A percentile compares a stretch with the other conserved stretches of the same genome.
Conservation (phyloP, 2,888 invertebrate species). For the Luffia ferchaultella region DNA sequence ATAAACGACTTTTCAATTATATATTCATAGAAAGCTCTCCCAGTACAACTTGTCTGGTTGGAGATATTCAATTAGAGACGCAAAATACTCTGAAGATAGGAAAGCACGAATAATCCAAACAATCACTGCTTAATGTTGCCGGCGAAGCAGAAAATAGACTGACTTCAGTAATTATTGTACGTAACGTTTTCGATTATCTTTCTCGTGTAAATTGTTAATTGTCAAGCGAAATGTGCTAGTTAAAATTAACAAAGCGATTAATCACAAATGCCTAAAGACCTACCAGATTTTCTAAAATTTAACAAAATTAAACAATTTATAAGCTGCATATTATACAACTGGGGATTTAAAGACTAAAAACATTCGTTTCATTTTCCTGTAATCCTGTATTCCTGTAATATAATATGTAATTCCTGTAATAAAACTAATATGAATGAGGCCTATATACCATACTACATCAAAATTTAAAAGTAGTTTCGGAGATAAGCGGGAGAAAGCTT, state of each 20-base stretch:
- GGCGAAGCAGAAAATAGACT: neutral
- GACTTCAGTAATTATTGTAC: neutral
- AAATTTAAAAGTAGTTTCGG: too few relatives aligned
- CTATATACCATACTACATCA: too few relatives aligned
- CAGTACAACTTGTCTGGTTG: constrained; percentile 18
- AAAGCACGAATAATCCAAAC: neutral
- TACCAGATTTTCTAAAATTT: neutral
- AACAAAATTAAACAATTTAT: too few relatives aligned
- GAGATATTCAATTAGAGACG: constrained; percentile 31
- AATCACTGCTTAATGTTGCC: neutral
- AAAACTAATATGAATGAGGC: too few relatives aligned
- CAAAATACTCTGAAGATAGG: constrained; percentile 16
- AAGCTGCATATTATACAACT: too few relatives aligned
- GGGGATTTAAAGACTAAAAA: too few relatives aligned
- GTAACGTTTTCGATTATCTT: neutral
- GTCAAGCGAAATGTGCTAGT: neutral
- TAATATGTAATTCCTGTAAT: too few relatives aligned
- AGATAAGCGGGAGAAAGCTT: too few relatives aligned
- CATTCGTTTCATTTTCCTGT: too few relatives aligned
- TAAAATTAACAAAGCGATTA: neutral
- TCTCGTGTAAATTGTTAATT: neutral
- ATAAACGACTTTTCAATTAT: constrained; percentile 28
- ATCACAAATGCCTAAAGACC: neutral
- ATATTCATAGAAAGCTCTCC: constrained; percentile 18
- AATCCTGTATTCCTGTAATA: too few relatives aligned